A percentile compares a stretch with the other conserved stretches of the same genome.
Evolutionary conservation across 2,797 vertebrate species (phyloP).

Genomic region (Prionace glauca): DNA sequence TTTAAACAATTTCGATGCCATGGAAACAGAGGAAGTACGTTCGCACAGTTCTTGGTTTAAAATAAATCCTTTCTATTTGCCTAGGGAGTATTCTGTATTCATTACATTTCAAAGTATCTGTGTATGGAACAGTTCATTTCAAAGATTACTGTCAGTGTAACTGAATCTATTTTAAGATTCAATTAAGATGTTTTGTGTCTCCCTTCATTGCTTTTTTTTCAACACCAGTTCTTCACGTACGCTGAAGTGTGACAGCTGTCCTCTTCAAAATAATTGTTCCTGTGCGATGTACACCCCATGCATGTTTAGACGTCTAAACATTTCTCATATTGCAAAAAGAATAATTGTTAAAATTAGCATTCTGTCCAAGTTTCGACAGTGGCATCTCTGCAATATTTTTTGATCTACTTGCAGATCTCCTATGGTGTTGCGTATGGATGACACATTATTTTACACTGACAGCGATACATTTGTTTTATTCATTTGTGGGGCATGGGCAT

Average conservation of each 20-base stretch:
- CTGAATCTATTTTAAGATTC: slow-evolving; percentile 35
- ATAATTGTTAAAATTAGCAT: slow-evolving; percentile 11
- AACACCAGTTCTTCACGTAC: slow-evolving; percentile 18
- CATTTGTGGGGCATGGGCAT: too few relatives aligned
- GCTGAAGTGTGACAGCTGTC: slow-evolving; percentile 29
- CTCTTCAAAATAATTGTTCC: slow-evolving; percentile 14
- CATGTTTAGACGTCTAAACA: slow-evolving; percentile 32
- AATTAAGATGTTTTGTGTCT: slow-evolving; percentile 38
- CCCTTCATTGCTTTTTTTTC: slow-evolving; percentile 15
- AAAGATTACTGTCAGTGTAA: slow-evolving; percentile 24
- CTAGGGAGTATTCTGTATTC: slow-evolving; percentile 1
- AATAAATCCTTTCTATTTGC: neutral
- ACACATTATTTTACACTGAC: neutral
- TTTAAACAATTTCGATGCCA: neutral
- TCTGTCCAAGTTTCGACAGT: neutral
- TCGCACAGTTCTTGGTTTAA: neutral
- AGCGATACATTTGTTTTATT: neutral
- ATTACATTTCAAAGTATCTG: neutral
- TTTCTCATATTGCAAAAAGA: slow-evolving; percentile 22
- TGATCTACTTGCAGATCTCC: neutral
- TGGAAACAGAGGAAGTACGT: neutral
- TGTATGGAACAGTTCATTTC: slow-evolving; percentile 20
- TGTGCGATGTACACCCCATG: neutral
- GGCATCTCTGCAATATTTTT: neutral
- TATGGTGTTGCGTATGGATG: neutral